Evolutionary conservation across 2,113 vertebrate species (phyloP), one percentile per base, ranked within the genome.

Genomic region (Nettapus auritus): DNA sequence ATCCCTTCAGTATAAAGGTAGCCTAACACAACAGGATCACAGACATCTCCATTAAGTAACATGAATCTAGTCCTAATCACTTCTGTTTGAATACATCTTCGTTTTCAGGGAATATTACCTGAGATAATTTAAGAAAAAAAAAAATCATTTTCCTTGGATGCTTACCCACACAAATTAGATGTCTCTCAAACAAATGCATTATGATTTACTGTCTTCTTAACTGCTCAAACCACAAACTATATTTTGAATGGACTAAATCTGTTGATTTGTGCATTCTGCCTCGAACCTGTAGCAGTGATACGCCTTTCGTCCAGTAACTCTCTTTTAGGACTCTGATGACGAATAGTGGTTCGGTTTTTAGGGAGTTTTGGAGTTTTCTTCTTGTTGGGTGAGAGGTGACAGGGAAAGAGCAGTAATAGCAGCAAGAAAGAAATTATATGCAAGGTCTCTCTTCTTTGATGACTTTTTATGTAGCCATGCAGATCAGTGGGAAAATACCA

Each of bases 281-380:
- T 40, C 28, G 8, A 64, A 31, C 23, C 29, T 23, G 11, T 1
- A 76, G 67, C 19, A 88, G 21, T 2, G 8, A 74, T 8, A 53
- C 4, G 18, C 8, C n/a, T 67, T 73, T 83, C n/a, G 52, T 80
- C 25, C 52, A 67, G 8, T 4, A 83, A 53, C 3, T 14, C n/a
- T 66, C 40, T 56, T 86, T 68, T 74, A 60, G 14, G 44, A 4
- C 12, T 73, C 75, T 44, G 50, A 77, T 62, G 44, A 9, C 64
- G 77, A 77, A 83, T 11, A 19, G 25, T 57, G 7, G 20, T 31
- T 22, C 68, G 11, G 11, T 57, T 91, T 87, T 53, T 44, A 82
- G 18, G 19, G 3, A 0, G 62, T 0, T 29, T 81, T 74, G 13
- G 63, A 12, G 42, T 46, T 2, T 64, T 62, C 3, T 55, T 67